A percentile compares a stretch with the other conserved stretches of the same genome.
phyloP scores from a whole-genome alignment of 1,140 invertebrate species.

The Trichonephila clavipes region DNA sequence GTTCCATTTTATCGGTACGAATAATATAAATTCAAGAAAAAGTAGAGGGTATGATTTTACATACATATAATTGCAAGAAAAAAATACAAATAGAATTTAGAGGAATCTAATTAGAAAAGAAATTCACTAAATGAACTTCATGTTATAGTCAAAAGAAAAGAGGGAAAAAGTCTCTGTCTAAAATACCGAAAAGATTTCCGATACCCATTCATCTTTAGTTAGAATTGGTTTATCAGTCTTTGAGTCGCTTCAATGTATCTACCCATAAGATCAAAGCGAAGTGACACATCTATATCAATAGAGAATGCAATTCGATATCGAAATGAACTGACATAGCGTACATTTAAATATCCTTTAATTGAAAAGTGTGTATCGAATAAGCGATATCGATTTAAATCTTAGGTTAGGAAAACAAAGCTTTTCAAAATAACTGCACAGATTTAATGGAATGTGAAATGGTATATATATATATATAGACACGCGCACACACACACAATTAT shows the following conservation, averaged over 20 bases:
- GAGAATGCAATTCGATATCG: slow-evolving; percentile 13
- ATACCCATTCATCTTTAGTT: neutral
- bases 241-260: neutral
- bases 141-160: too few species aligned
- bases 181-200: slow-evolving; percentile 18
- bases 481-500: too few species aligned
- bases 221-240: slow-evolving; percentile 20
- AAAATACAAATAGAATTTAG: neutral
- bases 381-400: slow-evolving; percentile 14
- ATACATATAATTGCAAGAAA: neutral
- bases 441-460: neutral
- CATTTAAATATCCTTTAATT: neutral
- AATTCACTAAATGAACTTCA: neutral
- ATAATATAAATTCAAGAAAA: neutral
- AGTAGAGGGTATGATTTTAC: neutral
- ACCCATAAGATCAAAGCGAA: neutral
- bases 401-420: neutral
- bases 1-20: neutral
- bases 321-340: neutral
- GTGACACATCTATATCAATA: neutral
- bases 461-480: neutral
- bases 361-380: neutral
- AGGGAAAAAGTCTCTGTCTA: neutral
- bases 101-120: neutral
- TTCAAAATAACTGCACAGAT: neutral